Percentiles rank a stretch among this genome's conserved stretches.
These are phyloP conservation scores for Nestor notabilis DNA, from an alignment of 2,113 vertebrate genomes.

Conservation along the genomic window DNA sequence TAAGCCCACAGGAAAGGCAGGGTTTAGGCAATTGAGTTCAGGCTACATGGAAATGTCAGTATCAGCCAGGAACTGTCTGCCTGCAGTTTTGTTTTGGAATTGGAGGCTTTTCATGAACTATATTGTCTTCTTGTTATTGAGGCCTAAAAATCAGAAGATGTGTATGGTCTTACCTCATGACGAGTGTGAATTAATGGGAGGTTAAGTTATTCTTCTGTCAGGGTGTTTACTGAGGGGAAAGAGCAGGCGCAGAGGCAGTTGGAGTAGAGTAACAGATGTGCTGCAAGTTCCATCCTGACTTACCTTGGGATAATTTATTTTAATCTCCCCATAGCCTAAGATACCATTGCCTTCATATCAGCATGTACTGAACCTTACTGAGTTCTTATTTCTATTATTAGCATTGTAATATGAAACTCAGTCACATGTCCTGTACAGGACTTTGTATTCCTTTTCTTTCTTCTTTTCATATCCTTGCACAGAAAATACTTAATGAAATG, in stretches of 20 bases:
- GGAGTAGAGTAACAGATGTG: neutral
- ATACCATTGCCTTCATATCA: constrained; percentile 8
- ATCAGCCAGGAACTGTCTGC: neutral
- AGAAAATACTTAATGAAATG: neutral
- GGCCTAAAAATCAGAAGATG: neutral
- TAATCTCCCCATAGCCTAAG: neutral
- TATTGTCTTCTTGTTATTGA: neutral
- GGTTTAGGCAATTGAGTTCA: neutral
- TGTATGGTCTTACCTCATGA: neutral
- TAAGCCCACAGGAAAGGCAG: neutral
- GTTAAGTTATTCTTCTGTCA: neutral
- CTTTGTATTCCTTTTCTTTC: neutral
- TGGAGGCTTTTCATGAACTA: neutral
- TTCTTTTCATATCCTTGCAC: neutral
- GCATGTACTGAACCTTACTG: neutral
- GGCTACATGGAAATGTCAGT: neutral
- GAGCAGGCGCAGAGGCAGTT: neutral
- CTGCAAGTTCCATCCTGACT: constrained; percentile 18
- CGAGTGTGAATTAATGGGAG: neutral
- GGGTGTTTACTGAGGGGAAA: neutral
- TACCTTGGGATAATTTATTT: constrained; percentile 19
- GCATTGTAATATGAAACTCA: constrained; percentile 31
- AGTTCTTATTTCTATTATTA: constrained; percentile 39
- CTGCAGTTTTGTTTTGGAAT: neutral
- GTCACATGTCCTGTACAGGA: neutral